Base-by-base conservation (phyloP, 2,888 invertebrate genomes). In the Phyto melanocephala region DNA sequence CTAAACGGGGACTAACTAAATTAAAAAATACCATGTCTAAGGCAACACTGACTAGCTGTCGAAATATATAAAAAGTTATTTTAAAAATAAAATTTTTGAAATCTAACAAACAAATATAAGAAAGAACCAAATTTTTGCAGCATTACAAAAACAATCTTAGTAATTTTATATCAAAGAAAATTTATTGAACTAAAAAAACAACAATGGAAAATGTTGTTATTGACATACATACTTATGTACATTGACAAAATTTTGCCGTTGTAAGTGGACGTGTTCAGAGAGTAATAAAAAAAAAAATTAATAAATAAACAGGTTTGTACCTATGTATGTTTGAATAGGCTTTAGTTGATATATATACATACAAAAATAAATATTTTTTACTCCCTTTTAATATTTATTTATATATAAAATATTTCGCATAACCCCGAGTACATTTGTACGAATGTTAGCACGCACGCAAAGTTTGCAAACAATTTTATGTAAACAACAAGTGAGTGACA, bases 181-280 rank as follows among this genome's bases (percentile, higher is more conserved):
- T n/a, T n/a, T n/a, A n/a, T n/a, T n/a, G n/a, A n/a, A n/a, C n/a
- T n/a, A n/a, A n/a, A n/a, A n/a, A n/a, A n/a, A n/a, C n/a, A n/a
- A n/a, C n/a, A n/a, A n/a, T 56, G 37, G 33, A 58, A 56, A 65
- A 63, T 50, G 71, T 40, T 56, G 71, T 52, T 79, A 60, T 79
- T 72, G 65, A 72, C 78, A 79, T 22, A 72, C 56, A 60, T 79
- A 50, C 65, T 37, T 22, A 17, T 6, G 5, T 33, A 33, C 33
- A 33, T 6, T n/a, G 7, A 33, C 33, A 33, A 33, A 33, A 58
- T 60, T 65, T 60, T 72, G 71, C 33, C 71, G 37, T 58, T 65
- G 50, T 58, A 28, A 22, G 35, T 35, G 24, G 45, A 54, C 47
- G 56, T 56, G 58, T 58, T 58, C 65, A 60, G 17, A 47, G 24